Percentiles rank a stretch among this genome's conserved stretches.
phyloP scores from a whole-genome alignment of 1,140 invertebrate species.

The Maconellicoccus hirsutus region DNA sequence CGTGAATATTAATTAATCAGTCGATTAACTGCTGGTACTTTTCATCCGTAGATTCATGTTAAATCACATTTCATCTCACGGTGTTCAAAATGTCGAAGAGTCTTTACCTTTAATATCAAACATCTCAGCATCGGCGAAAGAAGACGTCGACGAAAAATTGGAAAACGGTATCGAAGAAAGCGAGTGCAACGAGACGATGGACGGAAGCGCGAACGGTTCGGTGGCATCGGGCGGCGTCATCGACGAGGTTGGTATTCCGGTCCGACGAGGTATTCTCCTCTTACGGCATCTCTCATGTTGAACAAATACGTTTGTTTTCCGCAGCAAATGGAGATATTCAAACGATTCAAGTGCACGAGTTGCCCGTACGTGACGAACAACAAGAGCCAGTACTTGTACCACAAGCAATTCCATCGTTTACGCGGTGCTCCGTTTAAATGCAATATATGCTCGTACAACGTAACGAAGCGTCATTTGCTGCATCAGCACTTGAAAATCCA shows the following conservation, averaged over 20 bases:
- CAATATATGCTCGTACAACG: constrained; percentile 66
- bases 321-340: constrained; percentile 29
- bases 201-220: background rate
- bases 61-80: constrained; percentile 35
- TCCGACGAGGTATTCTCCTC: too few species aligned
- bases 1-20: too few species aligned
- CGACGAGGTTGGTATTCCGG: too few species aligned
- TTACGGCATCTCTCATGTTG: background rate
- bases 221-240: background rate
- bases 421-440: constrained; percentile 63
- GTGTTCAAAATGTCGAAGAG: constrained; percentile 30
- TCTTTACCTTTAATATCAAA: background rate
- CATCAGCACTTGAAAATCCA: constrained; percentile 67
- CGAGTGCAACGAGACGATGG: background rate
- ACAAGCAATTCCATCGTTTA: constrained; percentile 70
- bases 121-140: background rate
- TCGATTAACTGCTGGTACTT: too few species aligned
- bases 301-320: background rate
- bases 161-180: constrained; percentile 13
- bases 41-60: constrained; percentile 32
- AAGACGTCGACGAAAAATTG: background rate
- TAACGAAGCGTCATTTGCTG: constrained; percentile 62
- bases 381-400: constrained; percentile 71
- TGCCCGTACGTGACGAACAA: constrained; percentile 73
- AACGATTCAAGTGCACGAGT: constrained; percentile 53